Percentiles rank a stretch among this genome's conserved stretches.
Evolutionary conservation across 2,113 vertebrate genomes (phyloP).

Genomic region (Neolamprologus modestus): DNA sequence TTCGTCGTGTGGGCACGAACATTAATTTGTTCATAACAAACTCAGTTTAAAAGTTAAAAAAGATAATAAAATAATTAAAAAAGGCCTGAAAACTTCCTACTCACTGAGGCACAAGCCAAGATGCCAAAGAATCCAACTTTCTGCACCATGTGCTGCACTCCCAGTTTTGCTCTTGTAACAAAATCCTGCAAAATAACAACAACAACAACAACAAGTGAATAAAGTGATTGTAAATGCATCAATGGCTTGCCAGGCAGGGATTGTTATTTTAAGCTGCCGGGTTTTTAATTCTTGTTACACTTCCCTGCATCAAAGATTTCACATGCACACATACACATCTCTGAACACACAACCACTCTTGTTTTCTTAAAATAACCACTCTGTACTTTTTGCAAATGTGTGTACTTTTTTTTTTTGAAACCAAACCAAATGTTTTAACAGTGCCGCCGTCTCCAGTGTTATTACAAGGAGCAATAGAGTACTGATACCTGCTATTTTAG

Average conservation of each 20-base stretch:
- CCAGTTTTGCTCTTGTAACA: constrained; percentile 87
- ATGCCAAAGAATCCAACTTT: constrained; percentile 98
- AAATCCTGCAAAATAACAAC: constrained; percentile 76
- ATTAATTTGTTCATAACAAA: background rate
- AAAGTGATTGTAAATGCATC: background rate
- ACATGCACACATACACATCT: background rate
- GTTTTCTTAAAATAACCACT: background rate
- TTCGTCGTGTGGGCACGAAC: background rate
- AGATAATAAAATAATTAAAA: background rate
- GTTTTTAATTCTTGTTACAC: background rate
- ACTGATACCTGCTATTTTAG: background rate
- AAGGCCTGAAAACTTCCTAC: constrained; percentile 34
- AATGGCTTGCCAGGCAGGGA: background rate
- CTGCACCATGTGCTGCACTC: constrained; percentile 94
- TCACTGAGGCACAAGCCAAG: constrained; percentile 95
- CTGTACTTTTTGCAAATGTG: background rate
- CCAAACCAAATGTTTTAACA: background rate
- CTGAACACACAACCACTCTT: background rate
- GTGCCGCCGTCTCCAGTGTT: background rate
- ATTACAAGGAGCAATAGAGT: background rate
- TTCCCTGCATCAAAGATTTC: background rate
- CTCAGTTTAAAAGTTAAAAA: background rate
- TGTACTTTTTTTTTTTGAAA: background rate
- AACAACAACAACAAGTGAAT: background rate
- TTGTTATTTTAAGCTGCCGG: background rate